phyloP scores from a whole-genome alignment of 2,113 vertebrate genomes.

The Corapipo altera region DNA sequence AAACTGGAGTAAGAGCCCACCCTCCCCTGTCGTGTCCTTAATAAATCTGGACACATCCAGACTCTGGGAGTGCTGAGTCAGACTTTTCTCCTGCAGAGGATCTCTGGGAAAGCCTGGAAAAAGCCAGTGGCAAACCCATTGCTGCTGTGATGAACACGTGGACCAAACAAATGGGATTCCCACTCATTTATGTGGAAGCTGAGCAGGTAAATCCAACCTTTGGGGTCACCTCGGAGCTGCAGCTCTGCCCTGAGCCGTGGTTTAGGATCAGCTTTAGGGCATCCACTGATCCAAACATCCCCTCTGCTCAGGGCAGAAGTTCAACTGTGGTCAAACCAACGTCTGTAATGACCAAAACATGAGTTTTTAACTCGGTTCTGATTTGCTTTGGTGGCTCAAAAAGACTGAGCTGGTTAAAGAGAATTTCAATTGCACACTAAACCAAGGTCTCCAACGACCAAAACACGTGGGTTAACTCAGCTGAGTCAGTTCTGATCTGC shows the following conservation, averaged over 20 bases:
- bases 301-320: not conserved
- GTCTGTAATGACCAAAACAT: no score
- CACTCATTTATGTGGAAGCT: constrained; percentile 91
- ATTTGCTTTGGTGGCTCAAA: no score
- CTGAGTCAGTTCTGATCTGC: no score
- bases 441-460: no score
- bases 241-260: not conserved
- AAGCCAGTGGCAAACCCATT: constrained; percentile 94
- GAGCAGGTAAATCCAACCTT: constrained; percentile 81
- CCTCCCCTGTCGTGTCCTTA: not conserved
- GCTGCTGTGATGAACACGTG: constrained; percentile 95
- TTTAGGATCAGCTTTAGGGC: not conserved
- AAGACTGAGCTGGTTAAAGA: no score
- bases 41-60: not conserved
- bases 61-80: not conserved
- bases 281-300: fast-evolving
- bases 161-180: constrained; percentile 99
- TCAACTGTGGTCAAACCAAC: no score
- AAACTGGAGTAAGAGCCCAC: not conserved
- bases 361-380: no score
- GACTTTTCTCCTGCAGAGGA: constrained; percentile 82
- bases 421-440: no score
- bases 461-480: no score
- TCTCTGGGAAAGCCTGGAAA: constrained; percentile 94
- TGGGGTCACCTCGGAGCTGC: not conserved